Percentiles rank a stretch among this genome's conserved stretches.
Evolutionary conservation across 2,113 vertebrate genomes (phyloP).

Genomic region (Apteryx owenii): DNA sequence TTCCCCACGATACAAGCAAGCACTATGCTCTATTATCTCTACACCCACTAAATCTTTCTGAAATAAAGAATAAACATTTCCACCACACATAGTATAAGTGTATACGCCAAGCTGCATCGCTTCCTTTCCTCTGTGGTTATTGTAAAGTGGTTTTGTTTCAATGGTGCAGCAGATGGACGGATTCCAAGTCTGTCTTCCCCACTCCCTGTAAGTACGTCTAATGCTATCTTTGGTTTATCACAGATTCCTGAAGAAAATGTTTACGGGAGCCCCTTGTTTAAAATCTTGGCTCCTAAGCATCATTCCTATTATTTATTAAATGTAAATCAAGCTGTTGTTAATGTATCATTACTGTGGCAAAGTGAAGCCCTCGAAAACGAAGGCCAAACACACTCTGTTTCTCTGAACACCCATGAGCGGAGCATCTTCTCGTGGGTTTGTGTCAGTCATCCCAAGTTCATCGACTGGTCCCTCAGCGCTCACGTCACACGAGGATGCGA

Average conservation of each 20-base stretch:
- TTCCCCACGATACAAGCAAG: conserved; percentile 48
- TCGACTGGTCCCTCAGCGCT: not conserved
- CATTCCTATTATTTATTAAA: conserved; percentile 66
- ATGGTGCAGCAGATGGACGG: conserved; percentile 57
- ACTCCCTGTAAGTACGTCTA: not conserved
- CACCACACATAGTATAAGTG: conserved; percentile 61
- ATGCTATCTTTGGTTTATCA: conserved; percentile 44
- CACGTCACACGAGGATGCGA: fast-evolving
- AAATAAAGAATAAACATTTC: conserved; percentile 74
- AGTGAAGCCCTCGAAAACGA: not conserved
- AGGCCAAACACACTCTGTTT: not conserved
- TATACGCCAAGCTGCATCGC: conserved; percentile 49
- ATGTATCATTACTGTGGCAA: conserved; percentile 13
- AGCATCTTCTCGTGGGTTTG: not conserved
- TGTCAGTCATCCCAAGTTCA: not conserved
- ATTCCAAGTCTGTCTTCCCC: conserved; percentile 49
- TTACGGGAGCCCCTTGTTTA: conserved; percentile 65
- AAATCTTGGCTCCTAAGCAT: conserved; percentile 20
- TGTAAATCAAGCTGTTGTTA: conserved; percentile 48
- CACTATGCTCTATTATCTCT: conserved; percentile 64
- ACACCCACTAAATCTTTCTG: conserved; percentile 73
- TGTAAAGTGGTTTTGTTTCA: conserved; percentile 68
- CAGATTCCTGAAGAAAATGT: conserved; percentile 63
- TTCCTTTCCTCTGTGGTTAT: conserved; percentile 62
- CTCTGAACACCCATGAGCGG: fast-evolving